Conservation (phyloP, 2,797 vertebrate genomes). For the Channallabes apus region DNA sequence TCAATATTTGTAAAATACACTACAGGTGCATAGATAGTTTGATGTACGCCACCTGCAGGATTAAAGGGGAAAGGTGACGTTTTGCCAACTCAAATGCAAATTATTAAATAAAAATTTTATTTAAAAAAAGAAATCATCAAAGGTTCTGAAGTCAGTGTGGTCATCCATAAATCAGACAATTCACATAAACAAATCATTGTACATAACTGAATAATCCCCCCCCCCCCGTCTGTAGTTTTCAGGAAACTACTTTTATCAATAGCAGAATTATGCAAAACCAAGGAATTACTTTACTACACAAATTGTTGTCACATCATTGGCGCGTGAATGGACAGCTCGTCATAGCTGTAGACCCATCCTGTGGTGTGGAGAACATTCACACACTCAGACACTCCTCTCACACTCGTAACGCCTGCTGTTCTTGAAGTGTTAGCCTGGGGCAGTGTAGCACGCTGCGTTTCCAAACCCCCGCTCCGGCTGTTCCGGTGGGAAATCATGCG, state of each 20-base stretch:
- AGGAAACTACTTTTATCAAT: neutral
- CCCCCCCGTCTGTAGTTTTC: too few species aligned
- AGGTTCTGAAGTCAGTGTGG: too few species aligned
- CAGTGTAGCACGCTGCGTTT: slow-evolving; percentile 61
- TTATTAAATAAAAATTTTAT: too few species aligned
- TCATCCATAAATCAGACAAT: too few species aligned
- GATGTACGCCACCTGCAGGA: too few species aligned
- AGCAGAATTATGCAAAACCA: neutral
- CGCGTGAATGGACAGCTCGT: slow-evolving; percentile 24
- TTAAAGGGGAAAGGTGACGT: too few species aligned
- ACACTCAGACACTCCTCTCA: slow-evolving; percentile 53
- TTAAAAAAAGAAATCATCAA: too few species aligned
- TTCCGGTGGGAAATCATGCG: slow-evolving; percentile 69
- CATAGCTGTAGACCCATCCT: slow-evolving; percentile 48
- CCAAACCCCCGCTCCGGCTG: slow-evolving; percentile 61
- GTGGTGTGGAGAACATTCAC: slow-evolving; percentile 15
- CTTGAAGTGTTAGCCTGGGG: slow-evolving; percentile 71
- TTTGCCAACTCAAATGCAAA: too few species aligned
- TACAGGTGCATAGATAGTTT: too few species aligned
- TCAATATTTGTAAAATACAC: too few species aligned
- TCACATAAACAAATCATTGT: too few species aligned
- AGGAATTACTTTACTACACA: neutral
- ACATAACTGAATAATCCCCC: too few species aligned
- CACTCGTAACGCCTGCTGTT: slow-evolving; percentile 71
- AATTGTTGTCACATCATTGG: neutral